Evolutionary conservation across 2,113 vertebrate species (phyloP).

Genomic region (Cavia porcellus): DNA sequence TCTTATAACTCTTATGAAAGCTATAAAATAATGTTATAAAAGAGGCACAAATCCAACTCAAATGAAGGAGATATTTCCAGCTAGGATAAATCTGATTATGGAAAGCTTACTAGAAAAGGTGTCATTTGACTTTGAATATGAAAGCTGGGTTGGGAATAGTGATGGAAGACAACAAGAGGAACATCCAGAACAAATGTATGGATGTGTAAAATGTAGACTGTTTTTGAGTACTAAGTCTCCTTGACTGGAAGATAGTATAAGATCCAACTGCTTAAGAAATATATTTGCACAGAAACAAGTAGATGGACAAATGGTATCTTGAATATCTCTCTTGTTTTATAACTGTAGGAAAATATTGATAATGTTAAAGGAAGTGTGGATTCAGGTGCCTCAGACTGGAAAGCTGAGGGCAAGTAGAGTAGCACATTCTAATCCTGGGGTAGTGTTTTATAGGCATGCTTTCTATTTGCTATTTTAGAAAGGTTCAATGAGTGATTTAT

Average conservation of each 20-base stretch:
- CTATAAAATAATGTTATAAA: background rate
- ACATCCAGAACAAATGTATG: background rate
- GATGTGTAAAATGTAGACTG: conserved; percentile 17
- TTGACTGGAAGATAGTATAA: conserved; percentile 30
- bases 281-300: conserved; percentile 65
- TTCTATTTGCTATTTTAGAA: conserved; percentile 25
- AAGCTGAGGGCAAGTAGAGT: background rate
- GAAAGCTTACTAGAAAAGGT: conserved; percentile 17
- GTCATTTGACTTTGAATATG: conserved; percentile 29
- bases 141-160: background rate
- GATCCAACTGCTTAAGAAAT: conserved; percentile 22
- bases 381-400: background rate
- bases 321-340: conserved; percentile 31
- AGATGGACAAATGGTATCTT: conserved; percentile 43
- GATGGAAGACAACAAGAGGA: background rate
- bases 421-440: background rate
- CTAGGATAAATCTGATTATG: background rate
- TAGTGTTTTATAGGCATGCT: conserved; percentile 11
- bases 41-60: background rate
- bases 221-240: conserved; percentile 39
- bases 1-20: conserved; percentile 35
- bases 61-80: conserved; percentile 17
- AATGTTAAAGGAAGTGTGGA: conserved; percentile 38
- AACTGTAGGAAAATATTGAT: conserved; percentile 54
- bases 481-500: background rate